These are phyloP conservation scores for honey bee (Apis mellifera) DNA, from an alignment of 1,140 invertebrate genomes.

Conservation along the genomic window Amel_HAv3.1 CM009945.2:4831501-4832000, in stretches of 20 bases:
- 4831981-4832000: no score
- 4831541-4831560: not conserved
- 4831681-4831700: not conserved
- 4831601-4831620: not conserved
- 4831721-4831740: not conserved
- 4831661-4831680: not conserved
- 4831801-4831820: not conserved
- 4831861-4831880: no score
- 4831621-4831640: not conserved
- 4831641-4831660: not conserved
- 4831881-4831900: no score
- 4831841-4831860: no score
- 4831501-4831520: no score
- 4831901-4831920: no score
- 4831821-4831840: no score
- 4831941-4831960: no score
- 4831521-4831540: no score
- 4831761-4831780: slow-evolving; percentile 34
- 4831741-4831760: not conserved
- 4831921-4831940: no score
- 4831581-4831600: not conserved
- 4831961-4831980: no score
- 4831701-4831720: not conserved
- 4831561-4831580: not conserved
- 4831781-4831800: slow-evolving; percentile 18